These are phyloP conservation scores for Netelia fuscicornis DNA, from an alignment of 2,888 invertebrate species.

Conservation along the genomic window DNA sequence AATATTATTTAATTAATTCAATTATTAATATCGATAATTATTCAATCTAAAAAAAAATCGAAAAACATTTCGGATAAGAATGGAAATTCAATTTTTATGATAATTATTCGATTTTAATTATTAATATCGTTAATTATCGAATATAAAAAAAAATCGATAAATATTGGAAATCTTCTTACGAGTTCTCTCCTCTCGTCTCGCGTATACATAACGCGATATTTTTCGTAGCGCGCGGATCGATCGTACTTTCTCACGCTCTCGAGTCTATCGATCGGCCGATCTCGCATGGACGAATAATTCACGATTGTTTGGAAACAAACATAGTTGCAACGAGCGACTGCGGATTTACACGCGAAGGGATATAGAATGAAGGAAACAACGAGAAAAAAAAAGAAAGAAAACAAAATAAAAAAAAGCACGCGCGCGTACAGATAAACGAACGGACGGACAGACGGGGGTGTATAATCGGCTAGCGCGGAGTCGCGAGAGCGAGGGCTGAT, in stretches of 20 bases:
- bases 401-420: neutral
- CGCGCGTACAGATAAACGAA: neutral
- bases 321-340: neutral
- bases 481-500: constrained; percentile 63
- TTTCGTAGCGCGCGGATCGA: too few relatives aligned
- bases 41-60: too few relatives aligned
- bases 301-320: constrained; percentile 1
- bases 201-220: neutral
- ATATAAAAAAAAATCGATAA: too few relatives aligned
- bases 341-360: neutral
- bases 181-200: too few relatives aligned
- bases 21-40: too few relatives aligned
- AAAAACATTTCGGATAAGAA: too few relatives aligned
- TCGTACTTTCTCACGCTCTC: constrained; percentile 16
- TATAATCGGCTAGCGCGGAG: constrained; percentile 59
- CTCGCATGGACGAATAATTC: constrained; percentile 44
- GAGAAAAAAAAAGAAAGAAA: neutral
- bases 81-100: too few relatives aligned
- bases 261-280: constrained; percentile 6
- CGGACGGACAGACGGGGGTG: constrained; percentile 1
- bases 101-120: too few relatives aligned
- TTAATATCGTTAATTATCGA: too few relatives aligned
- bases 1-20: too few relatives aligned
- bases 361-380: neutral
- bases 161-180: too few relatives aligned